Base-by-base conservation (phyloP, 1,140 invertebrate species). In the Aphaenogaster ashmeadi region DNA sequence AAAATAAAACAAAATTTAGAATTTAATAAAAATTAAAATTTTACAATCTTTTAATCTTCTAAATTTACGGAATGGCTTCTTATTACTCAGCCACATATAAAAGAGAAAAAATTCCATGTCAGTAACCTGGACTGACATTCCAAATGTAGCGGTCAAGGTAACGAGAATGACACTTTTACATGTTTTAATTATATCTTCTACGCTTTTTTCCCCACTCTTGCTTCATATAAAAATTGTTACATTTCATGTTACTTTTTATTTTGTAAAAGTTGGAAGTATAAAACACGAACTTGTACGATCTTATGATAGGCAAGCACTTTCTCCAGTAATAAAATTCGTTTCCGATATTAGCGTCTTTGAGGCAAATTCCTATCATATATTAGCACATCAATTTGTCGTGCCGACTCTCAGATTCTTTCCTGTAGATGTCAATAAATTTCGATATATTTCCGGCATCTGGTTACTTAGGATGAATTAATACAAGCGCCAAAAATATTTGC, bases 311-410 rank as follows among this genome's bases (percentile, higher is more conserved):
- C 67, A 33, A 60, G 13, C 58, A 44, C 83, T 86, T 86, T 86
- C 72, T 78, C 83, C 18, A 8, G n/a, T 33, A 52, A 78, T 86
- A 86, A 85, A 78, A 78, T 86, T 67, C 58, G 38, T 86, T 33
- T 52, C 3, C 9, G 8, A 78, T 27, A 44, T 36, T 27, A 1
- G 47, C n/a, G n/a, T 77, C 58, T 72, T n/a, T 41, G 21, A 74
- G 4, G n/a, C 13, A 64, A 33, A 86, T 77, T 86, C 47, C 47
- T 50, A 21, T 44, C 81, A 75, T 50, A 33, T 66, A 78, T 86
- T 86, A 86, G 72, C 83, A 86, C 72, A 86, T 78, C 56, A 33
- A 78, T 78, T 86, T 78, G 44, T 78, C 58, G 44, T 5, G 36
- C 2, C 27, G 9, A 52, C 50, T 86, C 21, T 47, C 56, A 78